phyloP scores from a whole-genome alignment of 2,113 vertebrate species.

The Genyomyrus donnyi region DNA sequence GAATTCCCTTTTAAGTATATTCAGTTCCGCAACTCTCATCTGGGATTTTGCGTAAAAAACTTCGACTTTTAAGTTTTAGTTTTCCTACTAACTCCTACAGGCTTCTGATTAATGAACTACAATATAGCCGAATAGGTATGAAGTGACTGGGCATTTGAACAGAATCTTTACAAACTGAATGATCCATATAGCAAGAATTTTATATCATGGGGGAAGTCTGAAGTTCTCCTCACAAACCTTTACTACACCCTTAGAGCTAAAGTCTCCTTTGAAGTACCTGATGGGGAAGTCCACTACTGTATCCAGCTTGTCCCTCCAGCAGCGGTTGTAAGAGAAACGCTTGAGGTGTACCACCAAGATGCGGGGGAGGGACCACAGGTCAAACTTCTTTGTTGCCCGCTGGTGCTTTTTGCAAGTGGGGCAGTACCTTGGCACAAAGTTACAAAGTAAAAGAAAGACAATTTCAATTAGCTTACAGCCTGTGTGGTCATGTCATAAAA shows the following conservation, averaged over 20 bases:
- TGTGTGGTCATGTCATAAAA: background rate
- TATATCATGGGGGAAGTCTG: background rate
- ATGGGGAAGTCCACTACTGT: slow-evolving; percentile 88
- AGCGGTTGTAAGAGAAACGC: slow-evolving; percentile 89
- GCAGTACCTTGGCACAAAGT: slow-evolving; percentile 72
- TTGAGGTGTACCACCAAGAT: slow-evolving; percentile 90
- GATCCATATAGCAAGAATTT: background rate
- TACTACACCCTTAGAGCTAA: background rate
- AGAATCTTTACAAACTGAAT: background rate
- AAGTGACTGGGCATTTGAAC: background rate
- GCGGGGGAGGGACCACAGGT: slow-evolving; percentile 85
- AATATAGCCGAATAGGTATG: background rate
- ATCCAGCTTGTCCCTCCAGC: slow-evolving; percentile 93
- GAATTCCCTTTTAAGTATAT: background rate
- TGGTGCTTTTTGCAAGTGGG: slow-evolving; percentile 93
- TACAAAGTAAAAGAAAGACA: background rate
- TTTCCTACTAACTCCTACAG: background rate
- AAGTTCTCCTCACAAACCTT: background rate
- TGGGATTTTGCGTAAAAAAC: background rate
- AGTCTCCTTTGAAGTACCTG: slow-evolving; percentile 54
- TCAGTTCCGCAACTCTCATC: background rate
- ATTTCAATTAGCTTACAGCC: background rate
- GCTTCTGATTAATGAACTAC: background rate
- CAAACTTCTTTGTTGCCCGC: slow-evolving; percentile 92
- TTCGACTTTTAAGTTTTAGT: background rate